Evolutionary conservation across 2,888 invertebrate species (phyloP), one percentile per base, ranked within the genome.

Genomic region (Hydrotaea cyrtoneurina): DNA sequence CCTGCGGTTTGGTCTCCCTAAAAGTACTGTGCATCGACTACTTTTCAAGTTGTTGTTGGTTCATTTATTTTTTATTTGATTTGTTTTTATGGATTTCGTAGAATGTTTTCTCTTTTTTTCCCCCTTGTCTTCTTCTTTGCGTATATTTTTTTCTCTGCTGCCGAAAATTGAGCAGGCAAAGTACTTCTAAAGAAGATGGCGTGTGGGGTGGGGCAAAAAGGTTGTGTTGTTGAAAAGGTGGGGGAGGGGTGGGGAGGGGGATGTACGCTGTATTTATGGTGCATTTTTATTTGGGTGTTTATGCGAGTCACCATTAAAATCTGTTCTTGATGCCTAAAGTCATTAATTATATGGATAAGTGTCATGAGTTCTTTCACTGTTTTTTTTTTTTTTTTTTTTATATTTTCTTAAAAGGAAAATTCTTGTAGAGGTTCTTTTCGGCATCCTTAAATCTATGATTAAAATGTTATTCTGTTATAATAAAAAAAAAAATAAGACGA

Each of bases 241-340:
- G n/a, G n/a, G n/a, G n/a, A n/a, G n/a, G n/a, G n/a, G n/a, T 5
- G 36, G 36, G 8, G 36, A 23, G 43, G 5, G 43, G 8, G 36
- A 36, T 5, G 36, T 5, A 8, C 8, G 39, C 15, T n/a, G 50
- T 50, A 19, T 73, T 80, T 46, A 17, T 66, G 55, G 19, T 74
- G 46, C 66, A 74, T 64, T 74, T 80, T 66, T 46, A 74, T 74
- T 55, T 46, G 55, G 43, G 66, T 73, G 73, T 66, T 79, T 64
- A 79, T 73, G 64, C 7, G 39, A 43, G 21, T 55, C 53, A 53
- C 43, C 73, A 79, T 66, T 39, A 80, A 80, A 80, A 74, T 75
- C 69, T 80, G 74, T 21, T 75, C 69, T 66, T 80, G 75, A 80
- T 75, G 69, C 57, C 75, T 75, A 39, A 69, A 80, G 80, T 75